Percentiles rank a stretch among this genome's conserved stretches.
phyloP scores from a whole-genome alignment of 1,140 invertebrate species.

The Triops longicaudatus region DNA sequence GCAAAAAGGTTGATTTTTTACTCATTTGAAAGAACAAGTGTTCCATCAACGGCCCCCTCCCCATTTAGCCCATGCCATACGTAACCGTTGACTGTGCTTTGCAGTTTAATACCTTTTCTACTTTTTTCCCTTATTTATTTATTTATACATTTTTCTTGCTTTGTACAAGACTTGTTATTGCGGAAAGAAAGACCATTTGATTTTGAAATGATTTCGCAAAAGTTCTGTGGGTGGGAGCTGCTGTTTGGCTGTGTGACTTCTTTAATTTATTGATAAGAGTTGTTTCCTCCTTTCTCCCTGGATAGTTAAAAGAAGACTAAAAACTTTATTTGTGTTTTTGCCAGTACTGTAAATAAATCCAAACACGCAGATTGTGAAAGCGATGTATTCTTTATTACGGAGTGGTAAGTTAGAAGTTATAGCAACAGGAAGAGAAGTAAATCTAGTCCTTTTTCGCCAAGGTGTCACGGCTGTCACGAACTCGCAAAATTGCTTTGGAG shows the following conservation, averaged over 20 bases:
- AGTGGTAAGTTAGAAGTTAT: not conserved
- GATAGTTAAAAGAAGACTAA: too few species aligned
- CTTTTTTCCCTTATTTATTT: not conserved
- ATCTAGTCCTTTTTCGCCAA: not conserved
- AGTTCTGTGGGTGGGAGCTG: not conserved
- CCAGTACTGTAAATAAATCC: not conserved
- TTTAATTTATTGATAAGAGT: not conserved
- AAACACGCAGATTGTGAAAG: not conserved
- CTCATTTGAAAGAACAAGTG: not conserved
- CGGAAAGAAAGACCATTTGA: not conserved
- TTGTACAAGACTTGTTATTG: not conserved
- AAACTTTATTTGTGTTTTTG: too few species aligned
- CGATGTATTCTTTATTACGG: not conserved
- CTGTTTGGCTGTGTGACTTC: not conserved
- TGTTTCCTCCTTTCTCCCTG: too few species aligned
- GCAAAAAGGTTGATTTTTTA: not conserved
- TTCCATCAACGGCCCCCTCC: not conserved
- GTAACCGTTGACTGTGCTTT: slow-evolving; percentile 14
- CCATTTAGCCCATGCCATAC: not conserved
- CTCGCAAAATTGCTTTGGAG: not conserved
- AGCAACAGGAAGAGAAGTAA: not conserved
- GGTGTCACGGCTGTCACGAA: not conserved
- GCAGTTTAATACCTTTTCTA: not conserved
- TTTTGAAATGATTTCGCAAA: not conserved
- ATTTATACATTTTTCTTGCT: not conserved